phyloP scores from a whole-genome alignment of 2,888 invertebrate genomes.

The Clusia tigrina region DNA sequence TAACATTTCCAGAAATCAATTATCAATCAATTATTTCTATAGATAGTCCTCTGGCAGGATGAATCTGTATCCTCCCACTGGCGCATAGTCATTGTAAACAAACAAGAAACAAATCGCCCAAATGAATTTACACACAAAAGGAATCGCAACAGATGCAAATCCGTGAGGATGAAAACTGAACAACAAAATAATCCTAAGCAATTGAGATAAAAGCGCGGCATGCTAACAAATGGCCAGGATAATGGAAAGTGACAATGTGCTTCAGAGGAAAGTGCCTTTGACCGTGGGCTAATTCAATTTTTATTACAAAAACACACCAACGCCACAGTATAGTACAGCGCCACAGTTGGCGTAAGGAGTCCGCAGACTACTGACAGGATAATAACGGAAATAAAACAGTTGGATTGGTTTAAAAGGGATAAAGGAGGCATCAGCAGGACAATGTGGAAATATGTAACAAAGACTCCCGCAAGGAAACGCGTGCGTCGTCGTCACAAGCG shows the following conservation, averaged over 20 bases:
- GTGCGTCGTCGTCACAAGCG: conserved; percentile 37
- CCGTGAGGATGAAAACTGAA: conserved; percentile 44
- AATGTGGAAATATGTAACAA: conserved; percentile 13
- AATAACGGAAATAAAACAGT: conserved; percentile 51
- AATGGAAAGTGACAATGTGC: conserved; percentile 28
- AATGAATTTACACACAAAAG: conserved; percentile 20
- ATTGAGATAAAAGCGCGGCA: conserved; percentile 44
- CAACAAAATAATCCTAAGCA: conserved; percentile 28
- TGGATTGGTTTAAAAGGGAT: conserved; percentile 36
- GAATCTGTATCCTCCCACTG: too few species aligned
- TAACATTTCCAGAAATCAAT: too few species aligned
- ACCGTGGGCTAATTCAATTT: conserved; percentile 29
- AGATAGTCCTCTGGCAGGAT: too few species aligned
- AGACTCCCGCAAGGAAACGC: conserved; percentile 47
- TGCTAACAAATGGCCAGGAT: conserved; percentile 31
- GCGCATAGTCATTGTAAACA: conserved; percentile 31
- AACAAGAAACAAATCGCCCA: conserved; percentile 48
- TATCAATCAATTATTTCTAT: too few species aligned
- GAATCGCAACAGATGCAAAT: conserved; percentile 57
- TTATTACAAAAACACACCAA: conserved; percentile 32
- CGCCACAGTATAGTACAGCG: conserved; percentile 16
- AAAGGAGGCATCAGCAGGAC: conserved; percentile 24
- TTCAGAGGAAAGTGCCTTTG: not conserved
- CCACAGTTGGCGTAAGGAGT: conserved; percentile 23
- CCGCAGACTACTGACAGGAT: not conserved